phyloP scores from a whole-genome alignment of 2,113 vertebrate species.

The Neoarius graeffei region DNA sequence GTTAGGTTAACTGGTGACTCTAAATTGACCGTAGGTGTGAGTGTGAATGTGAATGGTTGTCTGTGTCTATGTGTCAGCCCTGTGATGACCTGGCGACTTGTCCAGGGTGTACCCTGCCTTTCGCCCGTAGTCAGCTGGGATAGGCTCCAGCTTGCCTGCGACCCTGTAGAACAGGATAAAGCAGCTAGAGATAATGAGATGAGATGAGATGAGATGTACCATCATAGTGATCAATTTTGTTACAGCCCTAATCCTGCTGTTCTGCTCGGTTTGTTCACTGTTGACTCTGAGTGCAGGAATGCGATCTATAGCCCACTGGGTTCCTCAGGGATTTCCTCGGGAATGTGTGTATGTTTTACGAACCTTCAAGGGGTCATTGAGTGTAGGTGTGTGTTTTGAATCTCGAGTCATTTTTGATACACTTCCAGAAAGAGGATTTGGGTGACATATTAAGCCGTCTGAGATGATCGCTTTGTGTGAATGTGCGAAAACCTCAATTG shows the following conservation, averaged over 20 bases:
- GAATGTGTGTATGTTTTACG: slow-evolving; percentile 17
- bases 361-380: not conserved
- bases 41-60: no score
- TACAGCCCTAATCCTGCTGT: not conserved
- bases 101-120: no score
- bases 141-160: no score
- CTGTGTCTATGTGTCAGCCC: no score
- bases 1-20: no score
- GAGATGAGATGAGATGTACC: no score
- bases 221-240: not conserved
- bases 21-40: no score
- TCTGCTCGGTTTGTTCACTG: not conserved
- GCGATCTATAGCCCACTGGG: not conserved
- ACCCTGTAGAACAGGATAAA: no score
- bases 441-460: slow-evolving; percentile 12
- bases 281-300: not conserved
- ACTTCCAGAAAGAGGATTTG: not conserved
- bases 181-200: no score
- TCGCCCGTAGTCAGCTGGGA: no score
- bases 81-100: no score
- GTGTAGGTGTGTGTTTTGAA: not conserved
- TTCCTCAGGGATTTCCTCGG: slow-evolving; percentile 3
- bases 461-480: not conserved
- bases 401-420: not conserved
- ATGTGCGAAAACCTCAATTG: not conserved